Percentiles rank a stretch among this genome's conserved stretches.
phyloP scores from a whole-genome alignment of 2,797 vertebrate genomes.

The Zalophus californianus region DNA sequence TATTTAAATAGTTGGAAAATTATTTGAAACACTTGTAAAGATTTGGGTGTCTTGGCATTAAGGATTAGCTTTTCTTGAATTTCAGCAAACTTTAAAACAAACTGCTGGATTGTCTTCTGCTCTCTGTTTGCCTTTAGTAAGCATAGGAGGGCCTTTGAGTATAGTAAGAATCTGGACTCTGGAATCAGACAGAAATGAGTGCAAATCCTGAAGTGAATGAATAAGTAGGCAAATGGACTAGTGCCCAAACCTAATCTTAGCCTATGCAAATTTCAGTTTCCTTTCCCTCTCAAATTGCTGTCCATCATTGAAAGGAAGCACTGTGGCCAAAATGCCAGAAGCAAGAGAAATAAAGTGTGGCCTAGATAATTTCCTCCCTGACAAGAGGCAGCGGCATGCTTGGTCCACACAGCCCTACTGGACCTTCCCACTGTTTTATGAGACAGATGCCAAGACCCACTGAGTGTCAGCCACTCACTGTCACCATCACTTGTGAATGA shows the following conservation, averaged over 20 bases:
- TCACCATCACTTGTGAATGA: slow-evolving; percentile 1
- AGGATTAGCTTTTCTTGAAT: slow-evolving; percentile 60
- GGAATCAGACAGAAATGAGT: slow-evolving; percentile 53
- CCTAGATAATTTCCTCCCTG: background rate
- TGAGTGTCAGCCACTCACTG: background rate
- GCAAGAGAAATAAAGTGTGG: slow-evolving; percentile 27
- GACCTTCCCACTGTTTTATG: background rate
- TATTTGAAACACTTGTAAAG: slow-evolving; percentile 55
- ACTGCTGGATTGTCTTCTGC: slow-evolving; percentile 35
- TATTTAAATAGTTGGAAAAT: slow-evolving; percentile 62
- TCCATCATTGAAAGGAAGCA: background rate
- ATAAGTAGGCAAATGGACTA: slow-evolving; percentile 34
- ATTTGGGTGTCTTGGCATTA: slow-evolving; percentile 62
- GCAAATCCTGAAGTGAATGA: slow-evolving; percentile 49
- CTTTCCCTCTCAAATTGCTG: slow-evolving; percentile 26
- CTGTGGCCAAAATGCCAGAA: background rate
- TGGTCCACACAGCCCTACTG: background rate
- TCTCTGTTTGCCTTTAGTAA: slow-evolving; percentile 31
- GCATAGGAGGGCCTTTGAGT: background rate
- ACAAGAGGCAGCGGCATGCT: background rate
- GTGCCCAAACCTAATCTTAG: slow-evolving; percentile 52
- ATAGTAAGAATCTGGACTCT: slow-evolving; percentile 42
- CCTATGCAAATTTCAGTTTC: slow-evolving; percentile 27
- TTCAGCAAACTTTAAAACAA: slow-evolving; percentile 60
- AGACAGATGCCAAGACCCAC: background rate